Conservation (phyloP, 2,113 vertebrate genomes). For the Calyptomena viridis region DNA sequence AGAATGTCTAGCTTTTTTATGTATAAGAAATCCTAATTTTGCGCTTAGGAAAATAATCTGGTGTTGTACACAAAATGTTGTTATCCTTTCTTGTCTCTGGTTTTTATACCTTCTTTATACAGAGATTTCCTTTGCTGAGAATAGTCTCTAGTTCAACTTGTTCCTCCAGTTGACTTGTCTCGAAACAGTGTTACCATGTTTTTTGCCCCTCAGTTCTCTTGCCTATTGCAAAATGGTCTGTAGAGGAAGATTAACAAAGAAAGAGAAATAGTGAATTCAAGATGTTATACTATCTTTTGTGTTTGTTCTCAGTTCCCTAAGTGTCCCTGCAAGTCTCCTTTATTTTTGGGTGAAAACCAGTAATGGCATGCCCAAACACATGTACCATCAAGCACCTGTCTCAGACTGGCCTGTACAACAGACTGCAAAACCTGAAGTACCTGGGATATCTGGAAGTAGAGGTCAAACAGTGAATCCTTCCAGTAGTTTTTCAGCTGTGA, state of each 20-base stretch:
- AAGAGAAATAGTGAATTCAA: background rate
- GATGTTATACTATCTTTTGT: background rate
- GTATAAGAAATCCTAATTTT: background rate
- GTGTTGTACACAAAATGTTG: background rate
- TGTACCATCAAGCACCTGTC: background rate
- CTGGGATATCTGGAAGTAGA: background rate
- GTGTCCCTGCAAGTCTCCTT: background rate
- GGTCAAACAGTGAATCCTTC: background rate
- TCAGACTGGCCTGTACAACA: background rate
- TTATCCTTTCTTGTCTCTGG: background rate
- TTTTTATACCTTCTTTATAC: background rate
- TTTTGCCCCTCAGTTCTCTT: background rate
- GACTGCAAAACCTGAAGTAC: background rate
- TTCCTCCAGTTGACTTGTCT: background rate
- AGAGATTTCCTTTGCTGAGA: background rate
- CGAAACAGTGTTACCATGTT: background rate
- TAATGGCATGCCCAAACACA: background rate
- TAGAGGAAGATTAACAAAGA: background rate
- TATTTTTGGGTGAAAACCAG: background rate
- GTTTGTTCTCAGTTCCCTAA: background rate
- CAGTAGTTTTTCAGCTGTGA: background rate
- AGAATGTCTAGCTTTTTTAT: background rate
- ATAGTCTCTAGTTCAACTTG: background rate
- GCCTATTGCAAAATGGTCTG: background rate
- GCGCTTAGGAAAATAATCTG: background rate